Evolutionary conservation across 2,888 invertebrate species (phyloP).

Genomic region (Apoda limacodes): DNA sequence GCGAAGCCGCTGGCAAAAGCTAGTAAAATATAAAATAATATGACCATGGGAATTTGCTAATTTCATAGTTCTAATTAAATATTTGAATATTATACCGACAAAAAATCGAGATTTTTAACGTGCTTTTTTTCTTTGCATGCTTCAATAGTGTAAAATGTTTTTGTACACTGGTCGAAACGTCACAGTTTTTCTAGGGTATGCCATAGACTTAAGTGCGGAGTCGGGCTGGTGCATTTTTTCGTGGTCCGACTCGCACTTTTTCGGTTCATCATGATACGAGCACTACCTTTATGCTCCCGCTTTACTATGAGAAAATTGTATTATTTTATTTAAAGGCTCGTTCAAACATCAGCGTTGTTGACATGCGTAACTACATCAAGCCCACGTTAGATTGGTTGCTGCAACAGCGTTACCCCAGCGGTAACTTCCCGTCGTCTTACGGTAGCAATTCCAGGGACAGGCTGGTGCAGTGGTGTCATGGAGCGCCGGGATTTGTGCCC

Average conservation of each 20-base stretch:
- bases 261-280: background rate
- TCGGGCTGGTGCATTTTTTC: background rate
- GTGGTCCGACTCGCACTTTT: background rate
- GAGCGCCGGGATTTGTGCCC: slow-evolving; percentile 88
- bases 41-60: no score
- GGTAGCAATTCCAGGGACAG: slow-evolving; percentile 75
- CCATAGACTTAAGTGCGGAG: background rate
- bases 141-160: no score
- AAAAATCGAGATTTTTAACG: no score
- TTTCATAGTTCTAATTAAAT: no score
- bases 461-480: slow-evolving; percentile 94
- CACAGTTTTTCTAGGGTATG: no score
- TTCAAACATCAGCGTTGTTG: slow-evolving; percentile 63
- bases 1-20: no score
- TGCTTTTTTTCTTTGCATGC: no score
- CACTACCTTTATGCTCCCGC: background rate
- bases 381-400: slow-evolving; percentile 76
- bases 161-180: no score
- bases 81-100: no score
- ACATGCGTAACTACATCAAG: slow-evolving; percentile 69
- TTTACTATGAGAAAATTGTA: slow-evolving; percentile 3
- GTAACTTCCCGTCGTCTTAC: slow-evolving; percentile 84
- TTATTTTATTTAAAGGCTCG: slow-evolving; percentile 52
- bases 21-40: no score
- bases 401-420: slow-evolving; percentile 67